Percentiles rank a stretch among this genome's conserved stretches.
Conservation (phyloP, 1,140 invertebrate species). For the Pomacea maculata region DNA sequence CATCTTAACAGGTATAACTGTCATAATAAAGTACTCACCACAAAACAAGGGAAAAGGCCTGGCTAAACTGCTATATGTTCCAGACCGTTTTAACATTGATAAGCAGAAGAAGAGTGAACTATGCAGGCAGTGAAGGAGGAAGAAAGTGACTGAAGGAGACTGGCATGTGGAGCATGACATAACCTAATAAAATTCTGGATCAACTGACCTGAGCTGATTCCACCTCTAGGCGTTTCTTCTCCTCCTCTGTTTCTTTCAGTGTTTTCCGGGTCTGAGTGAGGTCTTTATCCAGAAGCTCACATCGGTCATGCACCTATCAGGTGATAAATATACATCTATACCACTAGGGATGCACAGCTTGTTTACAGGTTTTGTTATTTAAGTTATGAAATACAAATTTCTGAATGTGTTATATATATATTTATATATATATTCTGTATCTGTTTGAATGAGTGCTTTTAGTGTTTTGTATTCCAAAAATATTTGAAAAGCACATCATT, state of each 20-base stretch:
- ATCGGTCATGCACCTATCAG: conserved; percentile 75
- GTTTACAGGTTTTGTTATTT: no score
- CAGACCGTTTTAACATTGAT: neutral
- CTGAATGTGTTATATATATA: no score
- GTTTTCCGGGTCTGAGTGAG: conserved; percentile 78
- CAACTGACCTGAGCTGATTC: conserved; percentile 76
- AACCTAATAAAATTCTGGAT: conserved; percentile 58
- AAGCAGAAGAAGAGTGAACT: no score
- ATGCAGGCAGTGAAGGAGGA: neutral
- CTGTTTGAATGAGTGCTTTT: no score
- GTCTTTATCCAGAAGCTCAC: conserved; percentile 82
- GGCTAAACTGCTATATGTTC: neutral
- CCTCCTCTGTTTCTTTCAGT: conserved; percentile 82
- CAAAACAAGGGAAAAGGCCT: neutral
- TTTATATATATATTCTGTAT: no score
- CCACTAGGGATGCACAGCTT: neutral
- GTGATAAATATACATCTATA: conserved; percentile 10
- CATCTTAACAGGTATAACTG: neutral
- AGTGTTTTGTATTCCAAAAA: no score
- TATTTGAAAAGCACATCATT: no score
- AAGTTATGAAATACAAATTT: no score
- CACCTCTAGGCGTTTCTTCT: conserved; percentile 80
- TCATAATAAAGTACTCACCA: neutral
- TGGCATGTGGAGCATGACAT: neutral
- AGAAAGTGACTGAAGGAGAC: no score